Conservation (phyloP, 2,113 vertebrate genomes). For the Sturnira hondurensis region DNA sequence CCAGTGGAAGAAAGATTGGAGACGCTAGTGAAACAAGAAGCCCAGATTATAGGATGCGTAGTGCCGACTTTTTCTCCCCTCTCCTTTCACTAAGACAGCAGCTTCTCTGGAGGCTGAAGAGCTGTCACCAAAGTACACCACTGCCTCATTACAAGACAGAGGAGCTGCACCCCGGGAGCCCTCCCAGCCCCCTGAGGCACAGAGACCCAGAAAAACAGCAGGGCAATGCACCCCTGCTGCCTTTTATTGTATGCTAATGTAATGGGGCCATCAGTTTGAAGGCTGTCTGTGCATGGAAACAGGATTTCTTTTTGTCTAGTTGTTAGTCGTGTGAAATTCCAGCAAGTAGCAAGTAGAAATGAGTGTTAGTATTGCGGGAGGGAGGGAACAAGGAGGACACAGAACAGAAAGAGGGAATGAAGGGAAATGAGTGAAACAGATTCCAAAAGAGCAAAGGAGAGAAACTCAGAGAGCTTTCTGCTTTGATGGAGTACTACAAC, state of each 20-base stretch:
- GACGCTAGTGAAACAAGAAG: not conserved
- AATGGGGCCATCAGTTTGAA: slow-evolving; percentile 71
- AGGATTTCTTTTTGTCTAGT: slow-evolving; percentile 71
- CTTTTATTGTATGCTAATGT: slow-evolving; percentile 76
- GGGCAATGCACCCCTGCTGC: slow-evolving; percentile 59
- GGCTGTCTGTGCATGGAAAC: slow-evolving; percentile 63
- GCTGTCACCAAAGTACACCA: slow-evolving; percentile 51
- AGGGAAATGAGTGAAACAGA: not conserved
- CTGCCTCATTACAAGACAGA: slow-evolving; percentile 59
- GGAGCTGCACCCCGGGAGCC: slow-evolving; percentile 33
- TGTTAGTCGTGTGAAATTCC: slow-evolving; percentile 61
- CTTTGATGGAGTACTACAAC: not conserved
- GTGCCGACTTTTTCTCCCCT: not conserved
- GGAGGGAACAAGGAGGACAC: not conserved
- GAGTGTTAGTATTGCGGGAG: not conserved
- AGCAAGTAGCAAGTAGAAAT: slow-evolving; percentile 25
- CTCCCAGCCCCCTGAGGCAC: slow-evolving; percentile 49
- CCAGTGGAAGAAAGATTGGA: not conserved
- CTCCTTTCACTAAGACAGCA: not conserved
- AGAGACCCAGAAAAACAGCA: slow-evolving; percentile 57
- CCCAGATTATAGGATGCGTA: not conserved
- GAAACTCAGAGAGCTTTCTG: not conserved
- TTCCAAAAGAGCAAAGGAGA: not conserved
- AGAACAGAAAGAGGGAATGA: not conserved
- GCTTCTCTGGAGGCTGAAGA: not conserved